Percentiles rank a stretch among this genome's conserved stretches.
Conservation (phyloP, 1,140 invertebrate genomes). For the Pinna nobilis region DNA sequence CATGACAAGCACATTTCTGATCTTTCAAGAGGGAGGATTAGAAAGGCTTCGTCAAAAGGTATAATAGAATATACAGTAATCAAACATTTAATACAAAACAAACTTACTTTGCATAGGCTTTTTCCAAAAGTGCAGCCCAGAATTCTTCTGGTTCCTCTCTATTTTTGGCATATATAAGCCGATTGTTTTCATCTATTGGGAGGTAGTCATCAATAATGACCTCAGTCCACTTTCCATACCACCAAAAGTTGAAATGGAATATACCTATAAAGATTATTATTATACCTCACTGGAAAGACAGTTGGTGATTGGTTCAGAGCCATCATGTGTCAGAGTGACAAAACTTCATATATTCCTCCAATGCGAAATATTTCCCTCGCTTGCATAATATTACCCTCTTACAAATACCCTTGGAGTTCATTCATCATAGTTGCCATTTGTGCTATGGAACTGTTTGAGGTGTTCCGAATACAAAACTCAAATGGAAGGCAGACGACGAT, state of each 20-base stretch:
- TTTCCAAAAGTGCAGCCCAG: constrained; percentile 97
- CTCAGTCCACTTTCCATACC: constrained; percentile 86
- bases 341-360: too few relatives aligned
- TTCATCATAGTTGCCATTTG: too few relatives aligned
- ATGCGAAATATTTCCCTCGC: too few relatives aligned
- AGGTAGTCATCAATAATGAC: constrained; percentile 85
- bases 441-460: too few relatives aligned
- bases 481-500: too few relatives aligned
- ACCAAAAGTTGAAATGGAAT: constrained; percentile 85
- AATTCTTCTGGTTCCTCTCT: constrained; percentile 79
- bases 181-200: constrained; percentile 77
- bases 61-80: background rate
- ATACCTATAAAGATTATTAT: constrained; percentile 50
- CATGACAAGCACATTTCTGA: background rate
- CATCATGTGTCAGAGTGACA: too few relatives aligned
- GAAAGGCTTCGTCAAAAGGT: too few relatives aligned
- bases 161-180: constrained; percentile 75
- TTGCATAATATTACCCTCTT: too few relatives aligned
- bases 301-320: too few relatives aligned
- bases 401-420: too few relatives aligned
- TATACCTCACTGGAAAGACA: background rate
- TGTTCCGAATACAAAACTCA: too few relatives aligned
- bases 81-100: background rate
- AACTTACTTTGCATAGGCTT: constrained; percentile 95
- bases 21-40: background rate